Base-by-base conservation (phyloP, 1,140 invertebrate species). In the Harlomillsia oculata region DNA sequence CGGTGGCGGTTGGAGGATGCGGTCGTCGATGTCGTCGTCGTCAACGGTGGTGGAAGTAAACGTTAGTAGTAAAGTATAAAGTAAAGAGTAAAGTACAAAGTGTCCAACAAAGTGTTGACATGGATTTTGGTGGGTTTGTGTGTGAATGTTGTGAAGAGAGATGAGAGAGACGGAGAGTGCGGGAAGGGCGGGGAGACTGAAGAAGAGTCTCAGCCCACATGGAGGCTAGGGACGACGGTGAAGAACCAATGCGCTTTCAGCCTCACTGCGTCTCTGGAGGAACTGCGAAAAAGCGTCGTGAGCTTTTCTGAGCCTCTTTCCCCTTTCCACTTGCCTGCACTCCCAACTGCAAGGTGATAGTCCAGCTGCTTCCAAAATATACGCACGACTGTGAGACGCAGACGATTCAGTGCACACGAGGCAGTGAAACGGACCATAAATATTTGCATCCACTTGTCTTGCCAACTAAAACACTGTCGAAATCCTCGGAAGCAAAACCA, bases 171-270 rank as follows among this genome's bases (percentile, higher is more conserved):
- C 39, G 37, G 52, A 30, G 25, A 40, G 52, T 28, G 52, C 14
- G 23, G 9, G 20, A 20, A 8, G 6, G 52, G 8, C 52, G n/a
- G n/a, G n/a, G n/a, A n/a, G n/a, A n/a, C n/a, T n/a, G n/a, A n/a
- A n/a, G n/a, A n/a, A n/a, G n/a, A n/a, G n/a, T n/a, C n/a, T n/a
- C n/a, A n/a, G n/a, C n/a, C n/a, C n/a, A n/a, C n/a, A n/a, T n/a
- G n/a, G n/a, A n/a, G n/a, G n/a, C n/a, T n/a, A n/a, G n/a, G n/a
- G n/a, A n/a, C n/a, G 58, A 64, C 54, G 58, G 54, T 64, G 62
- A 55, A 58, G 58, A 64, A 56, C 62, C 62, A 64, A 64, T 64
- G 55, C 62, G 62, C 54, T 64, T 64, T 50, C 41, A 60, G 59
- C 55, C 44, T 58, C 39, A 61, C 32, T 58, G 51, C 40, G 30